Evolutionary conservation across 2,888 invertebrate genomes (phyloP).

Genomic region (Drosophila austrosaltans): DNA sequence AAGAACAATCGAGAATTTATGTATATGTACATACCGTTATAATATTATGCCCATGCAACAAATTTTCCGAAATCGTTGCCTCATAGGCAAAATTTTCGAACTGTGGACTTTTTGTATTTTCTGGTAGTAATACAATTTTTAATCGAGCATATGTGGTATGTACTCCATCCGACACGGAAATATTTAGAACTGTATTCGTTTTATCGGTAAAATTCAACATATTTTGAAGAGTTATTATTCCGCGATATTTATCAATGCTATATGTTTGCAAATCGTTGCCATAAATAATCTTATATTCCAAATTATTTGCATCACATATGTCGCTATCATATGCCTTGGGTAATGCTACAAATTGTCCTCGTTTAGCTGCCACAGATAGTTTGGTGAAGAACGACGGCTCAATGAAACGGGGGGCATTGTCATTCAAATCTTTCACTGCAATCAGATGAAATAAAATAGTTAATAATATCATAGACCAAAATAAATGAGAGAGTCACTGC

Average conservation of each 20-base stretch:
- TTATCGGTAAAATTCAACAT: constrained; percentile 89
- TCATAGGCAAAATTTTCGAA: constrained; percentile 92
- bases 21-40: constrained; percentile 85
- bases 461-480: no score
- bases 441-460: no score
- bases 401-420: constrained; percentile 94
- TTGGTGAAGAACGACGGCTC: constrained; percentile 91
- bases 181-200: constrained; percentile 90
- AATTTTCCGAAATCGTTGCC: constrained; percentile 92
- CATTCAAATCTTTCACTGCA: constrained; percentile 93
- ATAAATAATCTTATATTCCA: constrained; percentile 92
- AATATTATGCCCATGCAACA: constrained; percentile 89
- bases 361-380: constrained; percentile 91
- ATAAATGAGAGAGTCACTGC: no score
- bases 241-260: constrained; percentile 86
- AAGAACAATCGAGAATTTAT: not conserved
- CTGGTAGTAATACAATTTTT: constrained; percentile 90
- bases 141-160: constrained; percentile 94
- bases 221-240: constrained; percentile 89
- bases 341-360: constrained; percentile 94
- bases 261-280: constrained; percentile 92
- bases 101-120: constrained; percentile 91
- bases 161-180: constrained; percentile 97
- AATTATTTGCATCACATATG: constrained; percentile 88
- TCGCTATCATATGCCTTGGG: constrained; percentile 95